Evolutionary conservation across 2,797 vertebrate genomes (phyloP), one percentile per base, ranked within the genome.

Genomic region (Thaleichthys pacificus): DNA sequence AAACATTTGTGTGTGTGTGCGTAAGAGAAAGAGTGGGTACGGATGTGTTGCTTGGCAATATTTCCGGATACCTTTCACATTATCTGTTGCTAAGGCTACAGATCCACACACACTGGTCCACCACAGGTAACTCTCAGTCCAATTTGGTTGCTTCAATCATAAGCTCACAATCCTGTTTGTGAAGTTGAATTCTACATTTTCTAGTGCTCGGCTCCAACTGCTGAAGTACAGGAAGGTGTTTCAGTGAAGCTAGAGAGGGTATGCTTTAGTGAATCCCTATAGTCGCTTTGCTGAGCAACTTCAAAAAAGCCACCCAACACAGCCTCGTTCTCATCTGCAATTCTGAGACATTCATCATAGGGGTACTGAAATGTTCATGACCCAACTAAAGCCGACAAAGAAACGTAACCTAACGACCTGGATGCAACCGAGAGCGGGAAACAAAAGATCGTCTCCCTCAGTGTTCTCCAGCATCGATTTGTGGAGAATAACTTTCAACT

Each of bases 361-460:
- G 19, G 8, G 30, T 38, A 8, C 69, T 77, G 60, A 82, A 22
- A 4, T 15, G 57, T 69, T 78, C 66, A 80, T 77, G 75, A 47
- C n/a, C 71, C 8, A 42, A 57, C 58, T 68, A 68, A 69, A 68
- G 56, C 28, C 76, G 24, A 28, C 4, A 17, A 14, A 38, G 62
- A 30, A 28, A 9, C 32, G 65, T 28, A 19, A 24, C 72, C 70
- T 56, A 19, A 22, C 67, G 21, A 76, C 26, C 69, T 73, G 57
- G 35, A 70, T 47, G 72, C 57, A 69, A 35, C 17, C 1, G 32
- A 0, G n/a, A 70, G 69, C 49, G 38, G 24, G 21, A 28, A 71
- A 61, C 11, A 3, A 4, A 61, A 22, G 7, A 61, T 56, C 7
- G 51, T 19, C 17, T 8, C 19, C 0, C 15, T 17, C 15, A n/a